Evolutionary conservation across 2,113 vertebrate species (phyloP).

Genomic region (Cynoglossus semilaevis): DNA sequence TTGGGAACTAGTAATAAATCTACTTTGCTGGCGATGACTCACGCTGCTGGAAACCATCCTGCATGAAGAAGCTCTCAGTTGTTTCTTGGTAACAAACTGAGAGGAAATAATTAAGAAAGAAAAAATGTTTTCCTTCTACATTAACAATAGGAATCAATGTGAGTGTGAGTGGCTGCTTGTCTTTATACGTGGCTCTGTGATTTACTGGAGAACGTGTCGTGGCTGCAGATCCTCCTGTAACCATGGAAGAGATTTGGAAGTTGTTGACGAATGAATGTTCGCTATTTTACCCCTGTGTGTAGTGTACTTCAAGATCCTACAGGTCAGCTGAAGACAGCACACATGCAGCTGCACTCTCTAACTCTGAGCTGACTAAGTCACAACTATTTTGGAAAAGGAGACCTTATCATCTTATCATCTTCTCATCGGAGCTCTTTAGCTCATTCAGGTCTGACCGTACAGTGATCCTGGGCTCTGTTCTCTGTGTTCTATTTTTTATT

Average conservation of each 20-base stretch:
- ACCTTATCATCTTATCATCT: neutral
- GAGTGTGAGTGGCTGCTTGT: too few relatives aligned
- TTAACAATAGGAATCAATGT: too few relatives aligned
- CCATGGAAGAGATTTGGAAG: neutral
- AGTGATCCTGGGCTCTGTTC: too few relatives aligned
- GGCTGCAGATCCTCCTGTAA: too few relatives aligned
- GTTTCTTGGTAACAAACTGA: constrained; percentile 27
- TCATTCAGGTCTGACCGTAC: neutral
- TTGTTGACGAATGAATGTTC: constrained; percentile 22
- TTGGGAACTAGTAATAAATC: constrained; percentile 12
- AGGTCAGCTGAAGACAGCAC: constrained; percentile 52
- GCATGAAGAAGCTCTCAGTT: neutral
- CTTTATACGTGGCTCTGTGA: too few relatives aligned
- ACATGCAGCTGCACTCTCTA: constrained; percentile 17
- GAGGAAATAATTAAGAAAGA: constrained; percentile 20
- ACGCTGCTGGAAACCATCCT: constrained; percentile 26
- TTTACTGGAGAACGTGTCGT: too few relatives aligned
- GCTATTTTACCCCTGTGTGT: constrained; percentile 9
- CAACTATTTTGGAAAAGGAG: constrained; percentile 3
- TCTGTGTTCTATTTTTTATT: too few relatives aligned
- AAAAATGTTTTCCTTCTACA: neutral
- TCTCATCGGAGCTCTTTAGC: neutral
- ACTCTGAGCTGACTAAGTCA: constrained; percentile 45
- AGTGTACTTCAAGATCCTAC: constrained; percentile 39
- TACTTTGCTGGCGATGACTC: constrained; percentile 26